Conservation (phyloP, 2,797 vertebrate genomes). For the Fundulus diaphanus region DNA sequence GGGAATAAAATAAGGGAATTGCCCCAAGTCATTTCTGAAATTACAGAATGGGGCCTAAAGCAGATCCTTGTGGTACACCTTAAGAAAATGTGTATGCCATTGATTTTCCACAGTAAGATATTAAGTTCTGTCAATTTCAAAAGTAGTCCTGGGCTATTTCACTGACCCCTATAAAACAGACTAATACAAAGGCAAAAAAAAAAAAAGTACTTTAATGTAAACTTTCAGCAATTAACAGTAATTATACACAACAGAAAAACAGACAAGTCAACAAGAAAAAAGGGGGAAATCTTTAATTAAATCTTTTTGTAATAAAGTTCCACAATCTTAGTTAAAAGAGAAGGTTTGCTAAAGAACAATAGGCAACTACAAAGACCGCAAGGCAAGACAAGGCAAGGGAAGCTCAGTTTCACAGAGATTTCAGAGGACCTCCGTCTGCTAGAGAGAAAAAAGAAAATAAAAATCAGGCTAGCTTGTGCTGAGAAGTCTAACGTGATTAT, state of each 20-base stretch:
- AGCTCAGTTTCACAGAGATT: conserved; percentile 58
- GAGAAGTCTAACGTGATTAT: conserved; percentile 15
- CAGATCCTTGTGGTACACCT: neutral
- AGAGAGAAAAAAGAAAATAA: conserved; percentile 28
- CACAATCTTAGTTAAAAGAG: conserved; percentile 64
- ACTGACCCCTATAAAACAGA: neutral
- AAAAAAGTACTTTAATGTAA: neutral
- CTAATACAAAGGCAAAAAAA: neutral
- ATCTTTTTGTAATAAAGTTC: conserved; percentile 69
- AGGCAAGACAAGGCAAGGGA: conserved; percentile 63
- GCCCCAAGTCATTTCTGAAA: too few relatives aligned
- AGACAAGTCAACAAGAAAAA: conserved; percentile 61
- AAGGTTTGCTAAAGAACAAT: conserved; percentile 66
- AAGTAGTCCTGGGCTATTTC: neutral
- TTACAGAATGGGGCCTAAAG: neutral
- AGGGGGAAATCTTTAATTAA: conserved; percentile 75
- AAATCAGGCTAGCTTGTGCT: conserved; percentile 31
- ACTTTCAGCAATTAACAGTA: neutral
- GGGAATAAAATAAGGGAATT: neutral
- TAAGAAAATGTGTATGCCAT: neutral
- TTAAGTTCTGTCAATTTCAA: neutral
- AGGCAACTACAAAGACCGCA: conserved; percentile 68
- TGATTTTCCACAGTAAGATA: neutral
- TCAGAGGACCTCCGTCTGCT: conserved; percentile 41
- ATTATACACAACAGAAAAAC: neutral